A percentile compares a stretch with the other conserved stretches of the same genome.
Conservation (phyloP, 1,140 invertebrate species). For the Nephila pilipes region DNA sequence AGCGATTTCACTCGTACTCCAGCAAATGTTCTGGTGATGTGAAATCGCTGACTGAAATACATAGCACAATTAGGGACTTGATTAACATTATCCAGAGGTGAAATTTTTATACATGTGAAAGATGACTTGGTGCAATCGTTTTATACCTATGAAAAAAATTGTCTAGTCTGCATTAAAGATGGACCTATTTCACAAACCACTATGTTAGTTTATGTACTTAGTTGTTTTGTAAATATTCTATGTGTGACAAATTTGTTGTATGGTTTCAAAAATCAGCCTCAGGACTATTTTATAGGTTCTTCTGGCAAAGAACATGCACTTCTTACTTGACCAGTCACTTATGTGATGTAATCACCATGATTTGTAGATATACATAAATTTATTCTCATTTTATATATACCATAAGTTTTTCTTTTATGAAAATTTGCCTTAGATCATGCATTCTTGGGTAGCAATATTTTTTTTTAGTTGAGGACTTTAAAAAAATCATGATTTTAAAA, state of each 20-base stretch:
- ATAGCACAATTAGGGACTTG: slow-evolving; percentile 90
- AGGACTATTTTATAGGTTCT: slow-evolving; percentile 76
- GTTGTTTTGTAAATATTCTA: slow-evolving; percentile 74
- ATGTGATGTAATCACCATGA: slow-evolving; percentile 76
- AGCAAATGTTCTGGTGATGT: slow-evolving; percentile 82
- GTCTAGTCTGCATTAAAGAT: slow-evolving; percentile 73
- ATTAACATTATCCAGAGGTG: slow-evolving; percentile 89
- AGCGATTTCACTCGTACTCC: slow-evolving; percentile 87
- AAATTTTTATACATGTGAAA: slow-evolving; percentile 64
- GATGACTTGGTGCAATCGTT: slow-evolving; percentile 74
- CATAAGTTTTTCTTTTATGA: background rate
- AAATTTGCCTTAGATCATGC: background rate
- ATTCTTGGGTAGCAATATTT: slow-evolving; percentile 2
- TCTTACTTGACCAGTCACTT: slow-evolving; percentile 71
- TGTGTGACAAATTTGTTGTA: slow-evolving; percentile 74
- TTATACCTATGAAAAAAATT: slow-evolving; percentile 72
- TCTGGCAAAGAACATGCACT: slow-evolving; percentile 74
- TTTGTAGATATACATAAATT: slow-evolving; percentile 74
- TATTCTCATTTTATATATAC: slow-evolving; percentile 55
- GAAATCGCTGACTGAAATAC: slow-evolving; percentile 87
- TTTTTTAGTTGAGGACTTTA: background rate
- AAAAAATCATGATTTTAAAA: too few relatives aligned
- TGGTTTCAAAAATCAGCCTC: slow-evolving; percentile 75
- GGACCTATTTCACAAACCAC: slow-evolving; percentile 63
- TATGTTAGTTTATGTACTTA: slow-evolving; percentile 74